These are phyloP conservation scores for Brevimyrus niger DNA, from an alignment of 2,113 vertebrate genomes.

Conservation along the genomic window DNA sequence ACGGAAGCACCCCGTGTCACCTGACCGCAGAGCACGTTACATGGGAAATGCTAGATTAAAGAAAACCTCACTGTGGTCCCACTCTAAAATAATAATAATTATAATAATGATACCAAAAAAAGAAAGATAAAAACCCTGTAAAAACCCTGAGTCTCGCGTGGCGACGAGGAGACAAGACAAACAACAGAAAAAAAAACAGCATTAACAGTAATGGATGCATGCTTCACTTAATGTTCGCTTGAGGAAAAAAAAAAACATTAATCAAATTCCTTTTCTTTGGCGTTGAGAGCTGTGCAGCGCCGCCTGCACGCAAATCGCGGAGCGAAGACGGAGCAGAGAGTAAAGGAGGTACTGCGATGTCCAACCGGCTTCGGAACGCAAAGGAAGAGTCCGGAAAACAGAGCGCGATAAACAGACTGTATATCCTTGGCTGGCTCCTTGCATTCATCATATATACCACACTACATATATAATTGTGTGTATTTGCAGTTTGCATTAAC, in stretches of 20 bases:
- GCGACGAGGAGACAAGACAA: conserved; percentile 24
- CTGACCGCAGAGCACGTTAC: conserved; percentile 13
- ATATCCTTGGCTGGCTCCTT: conserved; percentile 43
- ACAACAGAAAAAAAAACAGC: conserved; percentile 24
- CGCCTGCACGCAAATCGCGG: not conserved
- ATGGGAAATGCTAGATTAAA: conserved; percentile 19
- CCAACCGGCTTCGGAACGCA: not conserved
- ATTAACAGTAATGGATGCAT: conserved; percentile 56
- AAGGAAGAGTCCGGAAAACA: conserved; percentile 30
- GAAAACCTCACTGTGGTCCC: conserved; percentile 3
- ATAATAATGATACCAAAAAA: not conserved
- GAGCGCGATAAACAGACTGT: conserved; percentile 39
- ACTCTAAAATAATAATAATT: conserved; percentile 4
- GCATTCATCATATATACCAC: conserved; percentile 36
- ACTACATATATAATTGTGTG: conserved; percentile 48
- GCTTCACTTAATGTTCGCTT: conserved; percentile 59
- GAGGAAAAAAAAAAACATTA: conserved; percentile 38
- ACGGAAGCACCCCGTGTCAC: conserved; percentile 21
- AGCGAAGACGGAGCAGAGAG: not conserved
- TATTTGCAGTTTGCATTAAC: conserved; percentile 50
- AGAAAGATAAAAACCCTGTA: conserved; percentile 20
- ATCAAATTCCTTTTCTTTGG: conserved; percentile 27
- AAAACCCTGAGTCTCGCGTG: conserved; percentile 15
- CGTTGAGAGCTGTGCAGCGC: not conserved
- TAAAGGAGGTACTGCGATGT: not conserved